phyloP scores from a whole-genome alignment of 1,140 invertebrate genomes.

The Aporrectodea caliginosa region DNA sequence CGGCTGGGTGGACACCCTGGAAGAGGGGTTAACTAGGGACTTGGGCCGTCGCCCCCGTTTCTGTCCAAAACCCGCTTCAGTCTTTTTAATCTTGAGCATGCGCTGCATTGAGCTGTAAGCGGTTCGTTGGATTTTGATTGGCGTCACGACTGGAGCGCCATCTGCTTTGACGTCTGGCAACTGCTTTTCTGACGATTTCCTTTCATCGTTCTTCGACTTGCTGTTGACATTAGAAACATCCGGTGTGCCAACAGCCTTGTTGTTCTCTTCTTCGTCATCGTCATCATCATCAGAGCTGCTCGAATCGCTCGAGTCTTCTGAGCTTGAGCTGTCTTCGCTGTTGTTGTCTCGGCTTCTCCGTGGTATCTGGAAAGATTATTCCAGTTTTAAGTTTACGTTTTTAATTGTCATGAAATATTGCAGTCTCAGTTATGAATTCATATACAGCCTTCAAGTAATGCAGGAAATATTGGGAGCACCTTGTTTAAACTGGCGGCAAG shows the following conservation, averaged over 20 bases:
- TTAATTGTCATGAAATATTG: too few relatives aligned
- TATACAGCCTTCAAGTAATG: too few relatives aligned
- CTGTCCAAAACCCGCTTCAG: background rate
- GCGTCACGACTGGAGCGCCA: background rate
- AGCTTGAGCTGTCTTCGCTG: background rate
- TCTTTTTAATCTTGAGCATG: background rate
- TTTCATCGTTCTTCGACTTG: background rate
- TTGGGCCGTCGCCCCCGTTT: background rate
- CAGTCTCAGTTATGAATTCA: too few relatives aligned
- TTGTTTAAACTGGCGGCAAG: too few relatives aligned
- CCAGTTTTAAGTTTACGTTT: too few relatives aligned
- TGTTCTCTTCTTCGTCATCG: background rate
- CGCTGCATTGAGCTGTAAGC: background rate
- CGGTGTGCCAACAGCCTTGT: background rate
- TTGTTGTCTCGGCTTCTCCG: background rate
- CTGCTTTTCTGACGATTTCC: background rate
- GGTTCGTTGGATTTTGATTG: background rate
- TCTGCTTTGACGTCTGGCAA: background rate
- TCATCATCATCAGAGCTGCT: background rate
- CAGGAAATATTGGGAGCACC: too few relatives aligned
- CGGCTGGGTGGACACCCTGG: too few relatives aligned
- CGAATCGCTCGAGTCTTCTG: background rate
- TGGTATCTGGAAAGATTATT: background rate
- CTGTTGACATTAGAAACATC: background rate
- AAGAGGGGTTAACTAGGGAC: background rate